phyloP scores from a whole-genome alignment of 2,888 invertebrate species.

The Colletes collaris region DNA sequence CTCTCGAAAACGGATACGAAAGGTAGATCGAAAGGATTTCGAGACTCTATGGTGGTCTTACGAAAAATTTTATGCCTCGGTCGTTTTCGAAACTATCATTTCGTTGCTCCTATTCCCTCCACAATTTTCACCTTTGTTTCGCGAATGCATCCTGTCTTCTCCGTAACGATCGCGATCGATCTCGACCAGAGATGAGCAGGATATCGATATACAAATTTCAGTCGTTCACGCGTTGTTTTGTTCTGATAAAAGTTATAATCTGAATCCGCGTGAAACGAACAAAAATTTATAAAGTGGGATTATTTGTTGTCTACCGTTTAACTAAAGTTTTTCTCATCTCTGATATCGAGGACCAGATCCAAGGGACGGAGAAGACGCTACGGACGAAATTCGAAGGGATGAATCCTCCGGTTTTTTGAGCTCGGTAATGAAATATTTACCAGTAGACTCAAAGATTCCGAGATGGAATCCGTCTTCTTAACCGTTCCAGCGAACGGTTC shows the following conservation, averaged over 20 bases:
- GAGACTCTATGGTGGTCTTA: slow-evolving; percentile 75
- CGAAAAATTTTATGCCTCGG: slow-evolving; percentile 80
- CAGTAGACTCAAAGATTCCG: slow-evolving; percentile 75
- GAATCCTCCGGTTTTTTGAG: slow-evolving; percentile 78
- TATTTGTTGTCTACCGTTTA: no score
- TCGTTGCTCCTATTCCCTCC: slow-evolving; percentile 17
- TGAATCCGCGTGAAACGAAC: no score
- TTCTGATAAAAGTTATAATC: no score
- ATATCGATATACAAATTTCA: no score
- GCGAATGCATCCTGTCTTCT: slow-evolving; percentile 38
- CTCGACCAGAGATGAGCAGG: background rate
- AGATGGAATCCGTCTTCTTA: slow-evolving; percentile 67
- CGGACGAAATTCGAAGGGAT: slow-evolving; percentile 39
- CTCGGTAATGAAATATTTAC: slow-evolving; percentile 79
- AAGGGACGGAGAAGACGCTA: slow-evolving; percentile 56
- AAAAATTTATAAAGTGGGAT: no score
- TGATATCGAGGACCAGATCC: slow-evolving; percentile 3
- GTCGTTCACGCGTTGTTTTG: no score
- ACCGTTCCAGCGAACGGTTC: slow-evolving; percentile 34
- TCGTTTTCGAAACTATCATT: slow-evolving; percentile 50
- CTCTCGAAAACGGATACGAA: slow-evolving; percentile 68
- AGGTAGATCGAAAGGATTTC: slow-evolving; percentile 56
- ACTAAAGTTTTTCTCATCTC: no score
- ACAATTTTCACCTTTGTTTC: slow-evolving; percentile 7
- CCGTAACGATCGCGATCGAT: slow-evolving; percentile 28